Percentiles rank a stretch among this genome's conserved stretches.
These are phyloP conservation scores for Eriosoma lanigerum DNA, from an alignment of 1,140 invertebrate species.

Conservation along the genomic window DNA sequence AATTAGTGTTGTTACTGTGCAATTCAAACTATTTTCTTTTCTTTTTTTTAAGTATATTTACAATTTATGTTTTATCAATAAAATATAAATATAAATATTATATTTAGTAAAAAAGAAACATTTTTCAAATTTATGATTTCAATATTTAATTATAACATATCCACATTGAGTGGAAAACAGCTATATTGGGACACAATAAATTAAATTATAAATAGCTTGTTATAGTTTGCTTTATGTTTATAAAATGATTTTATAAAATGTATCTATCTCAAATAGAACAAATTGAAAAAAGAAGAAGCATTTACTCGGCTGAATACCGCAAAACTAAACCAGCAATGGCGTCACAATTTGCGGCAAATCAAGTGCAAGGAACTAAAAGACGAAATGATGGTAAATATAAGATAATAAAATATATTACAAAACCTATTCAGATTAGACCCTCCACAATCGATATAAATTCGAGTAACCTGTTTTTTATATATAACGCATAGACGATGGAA, in stretches of 20 bases:
- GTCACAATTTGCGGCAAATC: slow-evolving; percentile 70
- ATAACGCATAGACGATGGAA: slow-evolving; percentile 61
- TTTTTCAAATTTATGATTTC: too few relatives aligned
- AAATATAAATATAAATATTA: too few relatives aligned
- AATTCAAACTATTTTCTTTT: background rate
- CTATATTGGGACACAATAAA: too few relatives aligned
- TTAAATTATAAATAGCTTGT: too few relatives aligned
- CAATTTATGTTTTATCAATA: background rate
- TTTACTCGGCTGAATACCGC: slow-evolving; percentile 76
- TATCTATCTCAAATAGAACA: slow-evolving; percentile 71
- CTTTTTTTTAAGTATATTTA: background rate
- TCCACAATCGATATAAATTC: too few relatives aligned
- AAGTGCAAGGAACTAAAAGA: slow-evolving; percentile 73
- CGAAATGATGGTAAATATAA: slow-evolving; percentile 64
- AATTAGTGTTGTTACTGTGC: background rate
- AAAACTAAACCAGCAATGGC: slow-evolving; percentile 82
- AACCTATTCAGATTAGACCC: too few relatives aligned
- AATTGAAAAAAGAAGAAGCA: slow-evolving; percentile 75
- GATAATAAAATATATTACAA: background rate
- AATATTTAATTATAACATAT: too few relatives aligned
- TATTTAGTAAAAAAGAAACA: too few relatives aligned
- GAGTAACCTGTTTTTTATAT: too few relatives aligned
- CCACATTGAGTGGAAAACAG: too few relatives aligned
- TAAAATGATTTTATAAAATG: too few relatives aligned
- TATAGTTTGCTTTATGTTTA: too few relatives aligned